These are phyloP conservation scores for Machaerirhynchus nigripectus DNA, from an alignment of 2,113 vertebrate species.

Conservation along the genomic window DNA sequence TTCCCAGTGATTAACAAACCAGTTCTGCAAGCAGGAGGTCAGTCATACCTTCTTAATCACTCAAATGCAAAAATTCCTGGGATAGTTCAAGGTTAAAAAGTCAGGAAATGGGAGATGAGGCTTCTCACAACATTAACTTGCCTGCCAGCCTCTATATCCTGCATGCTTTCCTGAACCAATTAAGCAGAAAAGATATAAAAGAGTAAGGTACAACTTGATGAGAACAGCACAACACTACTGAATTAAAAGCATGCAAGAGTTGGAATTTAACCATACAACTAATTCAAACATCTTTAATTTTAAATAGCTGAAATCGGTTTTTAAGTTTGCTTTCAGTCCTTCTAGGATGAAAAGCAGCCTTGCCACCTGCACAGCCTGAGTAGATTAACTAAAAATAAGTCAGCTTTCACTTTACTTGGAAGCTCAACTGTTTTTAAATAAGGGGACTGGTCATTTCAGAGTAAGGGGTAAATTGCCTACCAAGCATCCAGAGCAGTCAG, in stretches of 20 bases:
- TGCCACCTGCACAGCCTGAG: background rate
- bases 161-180: slow-evolving; percentile 4
- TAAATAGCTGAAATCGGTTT: background rate
- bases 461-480: background rate
- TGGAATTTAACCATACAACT: background rate
- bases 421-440: background rate
- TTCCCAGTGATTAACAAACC: slow-evolving; percentile 42
- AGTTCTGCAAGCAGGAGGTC: slow-evolving; percentile 38
- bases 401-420: background rate
- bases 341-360: background rate
- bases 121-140: slow-evolving; percentile 61
- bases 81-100: slow-evolving; percentile 53
- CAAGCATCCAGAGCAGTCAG: slow-evolving; percentile 2
- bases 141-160: slow-evolving; percentile 36
- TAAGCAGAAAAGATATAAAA: slow-evolving; percentile 15
- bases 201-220: background rate
- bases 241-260: background rate
- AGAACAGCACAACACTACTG: background rate
- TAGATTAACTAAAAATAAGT: background rate
- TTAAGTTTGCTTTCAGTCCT: background rate
- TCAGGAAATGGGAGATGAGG: slow-evolving; percentile 39
- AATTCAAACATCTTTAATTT: background rate
- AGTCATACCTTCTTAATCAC: slow-evolving; percentile 45
- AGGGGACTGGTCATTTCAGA: background rate
- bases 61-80: slow-evolving; percentile 49